A percentile compares a stretch with the other conserved stretches of the same genome.
Conservation (phyloP, 2,888 invertebrate genomes). For the Hirtodrosophila histrioides region DNA sequence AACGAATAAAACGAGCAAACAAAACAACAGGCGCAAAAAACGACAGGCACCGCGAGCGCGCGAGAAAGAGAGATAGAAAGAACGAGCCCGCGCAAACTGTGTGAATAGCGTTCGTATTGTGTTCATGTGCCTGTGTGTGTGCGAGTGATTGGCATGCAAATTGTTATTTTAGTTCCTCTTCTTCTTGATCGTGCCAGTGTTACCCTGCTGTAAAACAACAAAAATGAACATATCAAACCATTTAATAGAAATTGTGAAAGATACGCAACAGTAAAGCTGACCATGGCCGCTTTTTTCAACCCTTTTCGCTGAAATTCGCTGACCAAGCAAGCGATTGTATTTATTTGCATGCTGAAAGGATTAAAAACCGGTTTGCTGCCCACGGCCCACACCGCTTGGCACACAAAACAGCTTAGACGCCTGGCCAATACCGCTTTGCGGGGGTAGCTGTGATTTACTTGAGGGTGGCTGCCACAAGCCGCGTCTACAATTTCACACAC, state of each 20-base stretch:
- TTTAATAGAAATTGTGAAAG: constrained; percentile 31
- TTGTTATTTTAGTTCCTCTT: constrained; percentile 16
- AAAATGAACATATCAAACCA: constrained; percentile 11
- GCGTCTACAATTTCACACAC: constrained; percentile 31
- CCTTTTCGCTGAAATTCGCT: constrained; percentile 39
- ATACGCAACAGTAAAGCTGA: constrained; percentile 9
- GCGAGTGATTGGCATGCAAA: constrained; percentile 46
- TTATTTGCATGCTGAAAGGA: constrained; percentile 66
- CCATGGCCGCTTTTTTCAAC: constrained; percentile 41
- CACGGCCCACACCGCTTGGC: constrained; percentile 28
- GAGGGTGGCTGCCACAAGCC: constrained; percentile 50
- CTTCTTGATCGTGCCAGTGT: constrained; percentile 40
- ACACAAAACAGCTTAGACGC: constrained; percentile 59
- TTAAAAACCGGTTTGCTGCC: constrained; percentile 65
- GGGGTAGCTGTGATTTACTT: constrained; percentile 60
- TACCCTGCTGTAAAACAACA: constrained; percentile 13
- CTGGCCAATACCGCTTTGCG: constrained; percentile 54
- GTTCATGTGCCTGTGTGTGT: neutral
- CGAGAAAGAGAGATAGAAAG: constrained; percentile 3
- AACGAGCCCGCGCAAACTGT: neutral
- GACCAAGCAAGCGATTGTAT: constrained; percentile 55
- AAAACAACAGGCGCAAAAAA: constrained; percentile 39
- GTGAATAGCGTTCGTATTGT: neutral
- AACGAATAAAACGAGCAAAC: constrained; percentile 47
- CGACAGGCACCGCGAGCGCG: constrained; percentile 15